phyloP scores from a whole-genome alignment of 2,113 vertebrate species.

The Elaphurus davidianus region DNA sequence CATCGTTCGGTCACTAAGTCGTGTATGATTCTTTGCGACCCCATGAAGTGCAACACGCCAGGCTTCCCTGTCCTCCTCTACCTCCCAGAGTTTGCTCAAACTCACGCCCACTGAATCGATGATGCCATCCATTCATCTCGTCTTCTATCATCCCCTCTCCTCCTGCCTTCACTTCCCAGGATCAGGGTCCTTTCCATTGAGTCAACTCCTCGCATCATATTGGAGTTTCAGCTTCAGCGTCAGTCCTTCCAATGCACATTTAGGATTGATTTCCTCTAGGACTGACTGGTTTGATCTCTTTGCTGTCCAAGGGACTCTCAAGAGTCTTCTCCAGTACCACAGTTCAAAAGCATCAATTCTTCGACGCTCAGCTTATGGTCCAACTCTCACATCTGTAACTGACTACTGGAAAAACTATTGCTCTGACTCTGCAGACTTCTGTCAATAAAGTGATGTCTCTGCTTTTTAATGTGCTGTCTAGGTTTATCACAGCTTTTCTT shows the following conservation, averaged over 20 bases:
- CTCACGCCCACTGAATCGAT: neutral
- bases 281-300: neutral
- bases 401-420: neutral
- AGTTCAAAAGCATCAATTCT: neutral
- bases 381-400: neutral
- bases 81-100: neutral
- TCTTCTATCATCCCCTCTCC: neutral
- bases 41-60: neutral
- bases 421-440: neutral
- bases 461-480: neutral
- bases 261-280: neutral
- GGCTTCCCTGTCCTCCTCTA: neutral
- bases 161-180: neutral
- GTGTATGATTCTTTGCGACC: neutral
- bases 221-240: neutral
- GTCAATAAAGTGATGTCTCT: neutral
- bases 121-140: neutral
- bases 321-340: neutral
- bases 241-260: neutral
- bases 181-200: neutral
- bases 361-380: neutral
- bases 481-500: neutral
- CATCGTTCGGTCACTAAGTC: neutral
- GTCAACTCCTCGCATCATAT: neutral
- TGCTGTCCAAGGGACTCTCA: neutral